These are phyloP conservation scores for Amazonetta brasiliensis DNA, from an alignment of 2,797 vertebrate genomes.

Conservation along the genomic window DNA sequence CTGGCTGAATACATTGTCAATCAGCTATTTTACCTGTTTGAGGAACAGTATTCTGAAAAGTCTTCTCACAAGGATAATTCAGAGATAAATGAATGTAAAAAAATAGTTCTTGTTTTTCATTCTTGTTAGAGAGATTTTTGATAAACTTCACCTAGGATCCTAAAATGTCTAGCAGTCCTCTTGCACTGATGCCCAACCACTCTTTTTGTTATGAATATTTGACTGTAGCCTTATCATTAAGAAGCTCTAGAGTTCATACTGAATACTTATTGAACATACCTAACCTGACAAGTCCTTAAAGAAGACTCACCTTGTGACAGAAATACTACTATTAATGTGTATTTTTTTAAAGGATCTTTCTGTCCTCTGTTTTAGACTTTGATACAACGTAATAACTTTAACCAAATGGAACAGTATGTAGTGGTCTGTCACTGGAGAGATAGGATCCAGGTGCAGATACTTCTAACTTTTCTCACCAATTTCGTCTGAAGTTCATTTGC, in stretches of 20 bases:
- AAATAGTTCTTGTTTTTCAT: not conserved
- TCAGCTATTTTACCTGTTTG: not conserved
- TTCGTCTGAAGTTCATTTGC: not conserved
- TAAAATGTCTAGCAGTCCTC: not conserved
- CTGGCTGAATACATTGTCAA: accelerated
- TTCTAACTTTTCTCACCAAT: not conserved
- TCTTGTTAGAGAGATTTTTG: not conserved
- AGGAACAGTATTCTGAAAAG: not conserved
- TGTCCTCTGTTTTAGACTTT: not conserved
- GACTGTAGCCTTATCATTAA: not conserved
- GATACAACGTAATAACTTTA: not conserved
- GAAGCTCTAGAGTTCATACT: not conserved
- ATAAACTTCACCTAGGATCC: not conserved
- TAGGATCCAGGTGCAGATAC: not conserved
- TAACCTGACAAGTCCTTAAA: not conserved
- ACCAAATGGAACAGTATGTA: not conserved
- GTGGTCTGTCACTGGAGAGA: not conserved
- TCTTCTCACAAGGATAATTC: not conserved
- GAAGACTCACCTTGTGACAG: not conserved
- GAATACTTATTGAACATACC: not conserved
- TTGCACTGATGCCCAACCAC: not conserved
- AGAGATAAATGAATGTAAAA: not conserved
- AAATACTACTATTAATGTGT: not conserved
- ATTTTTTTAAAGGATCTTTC: not conserved
- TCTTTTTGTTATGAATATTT: not conserved